Evolutionary conservation across 2,113 vertebrate species (phyloP), one percentile per base, ranked within the genome.

Genomic region (Tyto alba): DNA sequence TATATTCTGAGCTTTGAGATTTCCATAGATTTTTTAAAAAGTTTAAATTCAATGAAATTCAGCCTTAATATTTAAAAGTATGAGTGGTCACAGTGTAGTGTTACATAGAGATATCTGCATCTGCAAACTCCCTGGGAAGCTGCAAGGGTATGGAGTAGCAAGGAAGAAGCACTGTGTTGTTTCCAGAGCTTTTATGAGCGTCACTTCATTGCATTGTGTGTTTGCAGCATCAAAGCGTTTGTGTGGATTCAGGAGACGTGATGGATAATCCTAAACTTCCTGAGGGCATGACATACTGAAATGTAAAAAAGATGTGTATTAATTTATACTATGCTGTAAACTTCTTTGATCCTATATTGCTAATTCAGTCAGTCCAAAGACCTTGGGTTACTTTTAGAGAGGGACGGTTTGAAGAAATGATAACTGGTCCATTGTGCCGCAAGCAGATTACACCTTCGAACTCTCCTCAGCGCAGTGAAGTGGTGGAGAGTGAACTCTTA

Each of bases 191-290:
- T 75, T 56, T 48, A 38, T 52, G 52, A 72, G 34, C 0, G 1
- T 75, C 40, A 18, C 43, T 66, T 81, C 30, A 3, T 77, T 8
- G 4, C 32, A 7, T 13, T 47, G 29, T 1, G 0, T 48, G 6
- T 17, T 7, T 56, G 34, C 30, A 48, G 29, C 30, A 40, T 78
- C 63, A 6, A 2, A 79, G 34, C 71, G 26, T 81, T 89, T 2
- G 2, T 2, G 2, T 59, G 53, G 48, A 52, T 78, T 75, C 34
- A 40, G 68, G 38, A 89, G n/a, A 32, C 0, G 0, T 26, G 16
- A 19, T 36, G 27, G 47, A 30, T 68, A 52, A 40, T 87, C 48
- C 57, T 64, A 30, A 60, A 63, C 30, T 78, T 90, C 43, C 16
- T 57, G 34, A 78, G 48, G 56, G 69, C 15, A 10, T 48, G 18